phyloP scores from a whole-genome alignment of 2,113 vertebrate genomes.

The Chaetodon trifascialis region DNA sequence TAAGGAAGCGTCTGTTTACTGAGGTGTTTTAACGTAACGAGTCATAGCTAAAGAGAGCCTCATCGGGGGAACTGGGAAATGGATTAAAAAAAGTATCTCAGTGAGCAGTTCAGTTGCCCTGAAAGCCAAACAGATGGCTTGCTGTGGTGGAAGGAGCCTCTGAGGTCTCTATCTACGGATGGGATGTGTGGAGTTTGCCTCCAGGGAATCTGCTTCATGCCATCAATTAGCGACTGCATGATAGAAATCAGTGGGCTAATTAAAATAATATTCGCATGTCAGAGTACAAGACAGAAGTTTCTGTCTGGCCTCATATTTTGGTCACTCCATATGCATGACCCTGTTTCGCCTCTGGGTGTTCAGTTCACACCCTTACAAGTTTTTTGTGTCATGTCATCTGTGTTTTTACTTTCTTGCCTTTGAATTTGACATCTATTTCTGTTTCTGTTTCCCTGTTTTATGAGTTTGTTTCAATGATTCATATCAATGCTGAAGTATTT shows the following conservation, averaged over 20 bases:
- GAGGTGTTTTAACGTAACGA: conserved; percentile 68
- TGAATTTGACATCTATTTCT: neutral
- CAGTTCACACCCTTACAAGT: neutral
- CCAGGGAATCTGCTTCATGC: conserved; percentile 52
- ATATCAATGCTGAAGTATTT: neutral
- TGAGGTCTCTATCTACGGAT: conserved; percentile 72
- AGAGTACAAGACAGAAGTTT: conserved; percentile 11
- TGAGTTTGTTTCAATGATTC: neutral
- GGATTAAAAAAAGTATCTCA: conserved; percentile 69
- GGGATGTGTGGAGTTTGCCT: conserved; percentile 52
- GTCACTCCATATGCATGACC: neutral
- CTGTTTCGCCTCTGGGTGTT: neutral
- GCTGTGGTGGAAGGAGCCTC: conserved; percentile 59
- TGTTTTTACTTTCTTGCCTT: conserved; percentile 1
- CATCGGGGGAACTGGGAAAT: conserved; percentile 39
- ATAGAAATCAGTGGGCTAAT: conserved; percentile 45
- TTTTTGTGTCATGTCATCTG: neutral
- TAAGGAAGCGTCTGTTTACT: conserved; percentile 35
- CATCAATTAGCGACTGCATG: conserved; percentile 60
- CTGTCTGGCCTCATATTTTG: neutral
- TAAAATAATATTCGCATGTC: conserved; percentile 50
- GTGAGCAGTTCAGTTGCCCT: conserved; percentile 62
- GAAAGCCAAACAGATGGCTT: conserved; percentile 81
- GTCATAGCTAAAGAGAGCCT: conserved; percentile 69
- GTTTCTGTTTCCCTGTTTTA: neutral